A percentile compares a stretch with the other conserved stretches of the same genome.
Conservation (phyloP, 2,888 invertebrate genomes). For the Sepiola atlantica region DNA sequence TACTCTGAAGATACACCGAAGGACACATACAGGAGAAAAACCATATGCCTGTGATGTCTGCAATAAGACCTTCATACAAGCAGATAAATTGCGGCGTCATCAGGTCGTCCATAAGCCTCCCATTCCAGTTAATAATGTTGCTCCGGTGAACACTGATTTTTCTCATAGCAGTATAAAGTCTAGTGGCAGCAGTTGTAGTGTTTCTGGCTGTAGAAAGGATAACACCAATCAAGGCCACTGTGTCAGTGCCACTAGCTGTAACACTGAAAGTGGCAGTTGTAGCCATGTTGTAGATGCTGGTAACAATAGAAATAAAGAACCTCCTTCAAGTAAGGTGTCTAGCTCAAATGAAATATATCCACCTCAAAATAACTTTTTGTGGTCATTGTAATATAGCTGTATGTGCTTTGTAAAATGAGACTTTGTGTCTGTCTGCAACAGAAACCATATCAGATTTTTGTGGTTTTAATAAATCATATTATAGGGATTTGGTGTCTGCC, state of each 20-base stretch:
- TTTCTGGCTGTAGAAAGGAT: background rate
- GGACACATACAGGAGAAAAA: constrained; percentile 1
- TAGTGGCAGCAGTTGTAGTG: background rate
- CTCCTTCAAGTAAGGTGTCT: background rate
- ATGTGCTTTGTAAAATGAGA: background rate
- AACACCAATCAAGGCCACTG: background rate
- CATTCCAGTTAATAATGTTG: background rate
- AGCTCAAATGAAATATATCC: constrained; percentile 19
- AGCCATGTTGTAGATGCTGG: background rate
- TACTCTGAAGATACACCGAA: background rate
- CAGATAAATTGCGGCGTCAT: background rate
- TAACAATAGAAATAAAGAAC: background rate
- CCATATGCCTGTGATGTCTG: constrained; percentile 32
- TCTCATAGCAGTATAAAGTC: background rate
- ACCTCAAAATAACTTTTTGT: background rate
- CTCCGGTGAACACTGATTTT: background rate
- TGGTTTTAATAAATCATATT: too few relatives aligned
- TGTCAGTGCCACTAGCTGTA: too few relatives aligned
- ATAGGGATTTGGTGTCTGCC: too few relatives aligned
- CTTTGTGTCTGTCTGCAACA: background rate
- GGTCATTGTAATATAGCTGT: background rate
- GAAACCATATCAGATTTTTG: too few relatives aligned
- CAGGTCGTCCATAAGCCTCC: background rate
- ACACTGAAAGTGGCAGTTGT: background rate
- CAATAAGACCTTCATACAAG: background rate